A percentile compares a stretch with the other conserved stretches of the same genome.
Evolutionary conservation across 2,797 vertebrate species (phyloP).

Genomic region (Pseudochirops cupreus): DNA sequence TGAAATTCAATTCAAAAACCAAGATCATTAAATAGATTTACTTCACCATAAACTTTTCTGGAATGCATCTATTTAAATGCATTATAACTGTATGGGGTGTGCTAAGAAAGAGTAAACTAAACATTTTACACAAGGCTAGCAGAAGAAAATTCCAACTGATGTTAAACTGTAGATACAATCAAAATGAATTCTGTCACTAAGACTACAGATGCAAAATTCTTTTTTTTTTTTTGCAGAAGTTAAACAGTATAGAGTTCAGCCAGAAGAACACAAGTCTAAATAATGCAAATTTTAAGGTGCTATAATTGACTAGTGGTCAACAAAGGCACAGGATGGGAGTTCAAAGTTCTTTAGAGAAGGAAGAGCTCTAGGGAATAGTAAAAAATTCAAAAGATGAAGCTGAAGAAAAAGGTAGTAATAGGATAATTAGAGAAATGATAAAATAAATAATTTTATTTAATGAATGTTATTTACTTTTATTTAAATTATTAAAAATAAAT

Average conservation of each 20-base stretch:
- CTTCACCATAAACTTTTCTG: not conserved
- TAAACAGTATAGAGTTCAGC: not conserved
- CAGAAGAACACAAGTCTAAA: not conserved
- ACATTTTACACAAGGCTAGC: not conserved
- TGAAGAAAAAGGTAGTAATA: not conserved
- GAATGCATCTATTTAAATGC: constrained; percentile 2
- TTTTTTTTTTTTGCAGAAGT: not conserved
- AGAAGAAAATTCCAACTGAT: not conserved
- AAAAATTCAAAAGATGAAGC: not conserved
- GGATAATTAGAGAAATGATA: not conserved
- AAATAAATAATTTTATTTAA: not conserved
- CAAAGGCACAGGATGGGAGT: not conserved
- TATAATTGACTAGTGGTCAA: not conserved
- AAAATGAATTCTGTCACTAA: not conserved
- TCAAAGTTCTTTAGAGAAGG: constrained; percentile 1
- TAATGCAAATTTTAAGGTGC: not conserved
- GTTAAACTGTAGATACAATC: not conserved
- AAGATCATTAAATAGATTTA: not conserved
- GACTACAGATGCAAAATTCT: not conserved
- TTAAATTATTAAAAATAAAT: too few relatives aligned
- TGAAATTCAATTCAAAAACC: not conserved
- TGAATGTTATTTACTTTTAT: too few relatives aligned
- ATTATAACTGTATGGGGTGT: not conserved
- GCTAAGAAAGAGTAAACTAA: not conserved
- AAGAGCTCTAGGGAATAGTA: not conserved